Conservation (phyloP, 2,888 invertebrate species). For the Platycheirus rosarum region DNA sequence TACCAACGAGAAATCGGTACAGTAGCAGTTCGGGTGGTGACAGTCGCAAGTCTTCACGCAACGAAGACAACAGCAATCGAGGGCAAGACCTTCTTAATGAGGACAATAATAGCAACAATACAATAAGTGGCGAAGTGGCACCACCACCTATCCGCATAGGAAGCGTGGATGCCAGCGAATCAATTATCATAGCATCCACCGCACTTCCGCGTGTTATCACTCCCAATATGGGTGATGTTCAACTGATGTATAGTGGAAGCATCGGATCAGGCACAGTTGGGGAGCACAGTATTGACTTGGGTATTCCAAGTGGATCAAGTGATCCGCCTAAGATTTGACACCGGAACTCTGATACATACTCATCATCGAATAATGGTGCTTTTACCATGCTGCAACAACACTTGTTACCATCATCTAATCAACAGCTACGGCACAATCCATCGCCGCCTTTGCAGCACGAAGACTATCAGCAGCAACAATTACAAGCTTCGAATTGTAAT, state of each 20-base stretch:
- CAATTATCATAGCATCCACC: constrained; percentile 74
- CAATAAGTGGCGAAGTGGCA: constrained; percentile 79
- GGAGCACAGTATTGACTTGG: constrained; percentile 79
- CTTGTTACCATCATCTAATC: constrained; percentile 60
- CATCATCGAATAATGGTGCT: constrained; percentile 78
- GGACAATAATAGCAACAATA: constrained; percentile 81
- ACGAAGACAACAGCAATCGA: constrained; percentile 78
- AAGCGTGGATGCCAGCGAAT: constrained; percentile 78
- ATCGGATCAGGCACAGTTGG: constrained; percentile 66
- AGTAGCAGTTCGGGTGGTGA: constrained; percentile 81
- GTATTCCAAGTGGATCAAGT: constrained; percentile 78
- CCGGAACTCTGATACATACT: constrained; percentile 81
- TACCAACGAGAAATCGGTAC: constrained; percentile 80
- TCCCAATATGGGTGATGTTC: constrained; percentile 74
- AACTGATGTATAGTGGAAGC: constrained; percentile 63
- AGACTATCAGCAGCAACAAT: constrained; percentile 74
- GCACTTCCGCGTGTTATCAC: constrained; percentile 76
- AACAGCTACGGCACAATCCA: constrained; percentile 68
- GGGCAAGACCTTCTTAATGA: constrained; percentile 76
- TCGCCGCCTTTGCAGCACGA: constrained; percentile 63
- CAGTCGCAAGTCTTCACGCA: constrained; percentile 81
- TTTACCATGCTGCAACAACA: constrained; percentile 64
- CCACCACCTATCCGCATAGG: constrained; percentile 79
- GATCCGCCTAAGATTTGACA: constrained; percentile 82
- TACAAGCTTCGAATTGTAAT: constrained; percentile 80